Percentiles rank a stretch among this genome's conserved stretches.
These are phyloP conservation scores for Plotosus lineatus DNA, from an alignment of 2,113 vertebrate species.

Conservation along the genomic window DNA sequence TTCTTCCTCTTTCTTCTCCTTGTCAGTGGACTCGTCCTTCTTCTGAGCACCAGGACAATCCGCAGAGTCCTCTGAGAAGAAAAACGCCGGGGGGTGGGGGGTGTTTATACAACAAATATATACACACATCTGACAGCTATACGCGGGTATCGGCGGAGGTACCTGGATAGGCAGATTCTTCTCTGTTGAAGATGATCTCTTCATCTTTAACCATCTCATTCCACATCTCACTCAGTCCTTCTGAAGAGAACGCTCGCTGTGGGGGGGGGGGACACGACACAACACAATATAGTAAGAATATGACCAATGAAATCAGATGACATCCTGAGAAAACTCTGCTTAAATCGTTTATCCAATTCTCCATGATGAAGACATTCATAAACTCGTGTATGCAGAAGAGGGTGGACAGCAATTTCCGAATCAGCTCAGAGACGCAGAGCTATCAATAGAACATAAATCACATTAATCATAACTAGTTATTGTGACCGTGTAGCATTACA, in stretches of 20 bases:
- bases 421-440: background rate
- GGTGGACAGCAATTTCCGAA: background rate
- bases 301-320: too few species aligned
- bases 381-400: background rate
- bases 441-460: background rate
- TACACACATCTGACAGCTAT: background rate
- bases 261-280: too few species aligned
- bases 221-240: constrained; percentile 96
- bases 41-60: constrained; percentile 83
- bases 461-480: background rate
- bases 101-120: background rate
- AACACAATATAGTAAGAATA: background rate
- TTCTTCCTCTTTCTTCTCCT: constrained; percentile 98
- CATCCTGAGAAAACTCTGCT: too few species aligned
- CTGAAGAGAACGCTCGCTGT: constrained; percentile 92
- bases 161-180: constrained; percentile 82
- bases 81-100: background rate
- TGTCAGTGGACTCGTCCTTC: constrained; percentile 93
- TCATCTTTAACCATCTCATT: constrained; percentile 99
- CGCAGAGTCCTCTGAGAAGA: constrained; percentile 81
- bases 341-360: too few species aligned
- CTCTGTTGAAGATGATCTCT: constrained; percentile 87
- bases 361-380: background rate
- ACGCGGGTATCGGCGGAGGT: constrained; percentile 36
- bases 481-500: background rate